phyloP scores from a whole-genome alignment of 2,888 invertebrate genomes.

The Oscheius sp. region DNA sequence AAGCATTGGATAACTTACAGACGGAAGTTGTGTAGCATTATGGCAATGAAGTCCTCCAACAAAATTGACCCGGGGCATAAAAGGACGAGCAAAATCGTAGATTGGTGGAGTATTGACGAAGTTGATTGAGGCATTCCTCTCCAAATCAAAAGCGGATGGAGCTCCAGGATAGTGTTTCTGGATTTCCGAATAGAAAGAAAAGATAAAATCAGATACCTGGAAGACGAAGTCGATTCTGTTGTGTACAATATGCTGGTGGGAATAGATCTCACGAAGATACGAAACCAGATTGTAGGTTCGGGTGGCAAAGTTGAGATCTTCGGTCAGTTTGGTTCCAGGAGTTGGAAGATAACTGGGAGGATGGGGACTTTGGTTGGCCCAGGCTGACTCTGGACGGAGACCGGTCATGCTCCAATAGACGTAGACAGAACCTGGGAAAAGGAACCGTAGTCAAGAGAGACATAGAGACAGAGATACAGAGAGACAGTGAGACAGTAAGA shows the following conservation, averaged over 20 bases:
- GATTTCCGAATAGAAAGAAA: not conserved
- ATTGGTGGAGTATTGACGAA: conserved; percentile 73
- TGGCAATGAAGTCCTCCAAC: conserved; percentile 72
- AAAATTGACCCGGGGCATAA: conserved; percentile 72
- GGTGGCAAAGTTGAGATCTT: conserved; percentile 66
- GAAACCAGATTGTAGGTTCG: conserved; percentile 66
- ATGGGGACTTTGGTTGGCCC: conserved; percentile 71
- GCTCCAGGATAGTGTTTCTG: conserved; percentile 55
- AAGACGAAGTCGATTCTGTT: conserved; percentile 67
- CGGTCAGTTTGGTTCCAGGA: conserved; percentile 71
- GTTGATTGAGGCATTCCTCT: conserved; percentile 73
- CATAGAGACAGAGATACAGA: no score
- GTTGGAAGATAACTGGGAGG: conserved; percentile 73
- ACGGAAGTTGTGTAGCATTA: conserved; percentile 58
- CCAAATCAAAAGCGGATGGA: conserved; percentile 66
- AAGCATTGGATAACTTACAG: conserved; percentile 41
- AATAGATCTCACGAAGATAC: conserved; percentile 69
- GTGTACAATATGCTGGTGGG: conserved; percentile 72
- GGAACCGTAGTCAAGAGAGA: not conserved
- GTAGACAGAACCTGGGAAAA: conserved; percentile 62
- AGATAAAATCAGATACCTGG: conserved; percentile 47
- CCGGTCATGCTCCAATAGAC: conserved; percentile 72
- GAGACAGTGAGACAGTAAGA: not conserved
- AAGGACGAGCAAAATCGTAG: conserved; percentile 73
- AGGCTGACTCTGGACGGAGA: conserved; percentile 72